Conservation (phyloP, 2,888 invertebrate genomes). For the Tribolium freemani region DNA sequence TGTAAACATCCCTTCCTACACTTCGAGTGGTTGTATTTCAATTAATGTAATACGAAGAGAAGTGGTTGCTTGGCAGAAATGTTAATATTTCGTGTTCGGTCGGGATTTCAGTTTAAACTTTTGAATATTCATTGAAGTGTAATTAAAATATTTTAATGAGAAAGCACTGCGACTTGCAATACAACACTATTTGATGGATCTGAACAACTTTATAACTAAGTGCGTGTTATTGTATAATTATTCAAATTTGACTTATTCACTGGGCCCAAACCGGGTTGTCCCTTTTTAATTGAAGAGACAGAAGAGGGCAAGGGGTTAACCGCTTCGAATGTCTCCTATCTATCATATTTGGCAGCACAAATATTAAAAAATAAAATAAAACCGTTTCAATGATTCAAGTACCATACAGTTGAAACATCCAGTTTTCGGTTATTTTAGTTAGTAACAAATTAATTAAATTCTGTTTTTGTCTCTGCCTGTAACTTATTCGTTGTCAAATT, state of each 20-base stretch:
- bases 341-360: too few relatives aligned
- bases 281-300: slow-evolving; percentile 34
- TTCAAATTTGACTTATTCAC: slow-evolving; percentile 56
- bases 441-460: background rate
- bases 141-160: slow-evolving; percentile 68
- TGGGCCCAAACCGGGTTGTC: slow-evolving; percentile 17
- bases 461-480: too few relatives aligned
- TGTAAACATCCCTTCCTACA: slow-evolving; percentile 24
- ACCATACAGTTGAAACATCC: too few relatives aligned
- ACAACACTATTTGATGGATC: slow-evolving; percentile 52
- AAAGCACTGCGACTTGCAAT: slow-evolving; percentile 54
- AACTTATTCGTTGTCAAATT: background rate
- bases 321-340: background rate
- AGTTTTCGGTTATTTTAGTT: background rate
- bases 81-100: slow-evolving; percentile 41
- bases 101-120: slow-evolving; percentile 46
- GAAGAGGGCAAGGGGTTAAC: background rate
- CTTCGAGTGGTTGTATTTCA: slow-evolving; percentile 43
- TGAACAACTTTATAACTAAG: slow-evolving; percentile 59
- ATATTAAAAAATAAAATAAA: too few relatives aligned
- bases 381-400: too few relatives aligned
- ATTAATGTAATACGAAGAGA: slow-evolving; percentile 40
- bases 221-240: slow-evolving; percentile 63
- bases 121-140: slow-evolving; percentile 65
- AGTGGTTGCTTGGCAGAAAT: slow-evolving; percentile 31